Base-by-base conservation (phyloP, 2,797 vertebrate species). In the Peromyscus nudipes region DNA sequence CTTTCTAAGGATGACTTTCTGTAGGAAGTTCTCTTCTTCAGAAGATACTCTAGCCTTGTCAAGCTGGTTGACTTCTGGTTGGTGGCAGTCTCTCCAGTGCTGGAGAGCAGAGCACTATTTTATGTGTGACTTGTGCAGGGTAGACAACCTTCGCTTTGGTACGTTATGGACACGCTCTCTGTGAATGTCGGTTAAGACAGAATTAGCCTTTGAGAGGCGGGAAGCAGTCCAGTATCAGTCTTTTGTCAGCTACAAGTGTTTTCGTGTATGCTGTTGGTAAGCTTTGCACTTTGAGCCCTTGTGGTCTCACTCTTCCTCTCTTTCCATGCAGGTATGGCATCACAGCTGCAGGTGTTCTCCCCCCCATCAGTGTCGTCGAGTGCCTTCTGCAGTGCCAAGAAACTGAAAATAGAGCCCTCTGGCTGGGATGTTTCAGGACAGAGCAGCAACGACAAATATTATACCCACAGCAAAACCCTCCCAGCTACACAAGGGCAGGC, bases 291-390 rank as follows among this genome's bases (percentile, higher is more conserved):
- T 49, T 16, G 94, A 86, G 40, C 49, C 46, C 52, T 91, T 75
- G 75, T 91, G 46, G 34, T 84, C 95, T 96, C 1, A 96, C 13
- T 57, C 82, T 95, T 91, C 71, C 27, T 97, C 4, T 83, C 19
- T 97, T n/a, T 77, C 37, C 1, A 1, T 27, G 17, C 73, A 99
- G 99, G 99, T 98, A 99, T 99, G 99, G 99, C 99, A 98, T 99
- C 99, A 97, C 99, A 99, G 99, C 98, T 99, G 98, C 99, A 99
- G 99, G 99, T 99, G 95, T 99, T 99, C 98, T 99, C 99, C 98
- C 99, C 99, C 85, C 99, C 99, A 98, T 99, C 99, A 83, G 99
- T 99, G 98, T 99, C 99, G 98, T 99, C 99, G 98, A 99, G 99
- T 98, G 99, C 99, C 99, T 99, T 99, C 98, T 99, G 99, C 96